Base-by-base conservation (phyloP, 92 coral and sea anemone species). In the Epizoanthus ramosus region DNA sequence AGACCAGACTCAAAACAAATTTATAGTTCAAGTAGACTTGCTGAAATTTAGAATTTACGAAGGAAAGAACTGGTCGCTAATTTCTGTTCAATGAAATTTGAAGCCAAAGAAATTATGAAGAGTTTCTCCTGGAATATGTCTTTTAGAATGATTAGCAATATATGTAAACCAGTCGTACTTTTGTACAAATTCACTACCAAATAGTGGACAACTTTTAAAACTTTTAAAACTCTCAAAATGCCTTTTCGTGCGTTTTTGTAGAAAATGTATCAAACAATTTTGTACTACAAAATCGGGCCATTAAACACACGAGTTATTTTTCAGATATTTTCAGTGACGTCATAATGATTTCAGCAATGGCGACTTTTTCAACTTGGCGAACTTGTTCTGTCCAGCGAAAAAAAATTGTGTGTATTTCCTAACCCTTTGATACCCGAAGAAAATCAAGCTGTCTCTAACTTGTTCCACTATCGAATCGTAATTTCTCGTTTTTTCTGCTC, bases 11-110 rank as follows among this genome's bases (percentile, higher is more conserved):
- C n/a, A n/a, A n/a, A n/a, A n/a, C n/a, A n/a, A n/a, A 37, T 63
- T 63, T 64, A 64, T 64, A 64, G 69, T 64, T 64, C 69, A 64
- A 64, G 28, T 64, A 64, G 4, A 64, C 69, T 64, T 3, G 69
- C 69, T 64, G 15, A 64, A 64, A 23, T 64, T 1, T 64, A 41
- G 35, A 21, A 64, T 63, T 63, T 6, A 21, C 0, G 15, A 64
- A 64, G 19, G 39, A 64, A 64, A 64, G 6, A 64, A 64, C 21
- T 21, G 69, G 69, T 64, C 35, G 69, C 0, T 28, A 64, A 64
- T 19, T 64, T 64, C 13, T 19, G 15, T 64, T 64, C 41, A 64
- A 64, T 24, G 69, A 24, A 64, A 64, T 23, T 21, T 28, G 35
- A 64, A 21, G 35, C 22, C 69, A 63, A 63, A 3, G 39, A 64